A percentile compares a stretch with the other conserved stretches of the same genome.
Evolutionary conservation across 2,797 vertebrate genomes (phyloP).

Genomic region (Falco cherrug): DNA sequence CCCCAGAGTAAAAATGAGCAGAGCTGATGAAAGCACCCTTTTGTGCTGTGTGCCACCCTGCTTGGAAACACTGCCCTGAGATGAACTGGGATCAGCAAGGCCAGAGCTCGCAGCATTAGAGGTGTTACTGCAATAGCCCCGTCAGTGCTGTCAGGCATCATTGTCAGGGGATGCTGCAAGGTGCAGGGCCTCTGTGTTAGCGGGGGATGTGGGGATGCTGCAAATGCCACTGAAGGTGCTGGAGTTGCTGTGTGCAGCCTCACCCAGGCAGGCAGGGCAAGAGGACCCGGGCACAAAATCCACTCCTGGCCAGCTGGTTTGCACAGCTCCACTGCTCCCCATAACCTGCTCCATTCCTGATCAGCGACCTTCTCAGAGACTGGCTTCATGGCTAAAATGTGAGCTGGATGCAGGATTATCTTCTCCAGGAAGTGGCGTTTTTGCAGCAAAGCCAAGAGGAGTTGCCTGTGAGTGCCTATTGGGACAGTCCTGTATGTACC

Average conservation of each 20-base stretch:
- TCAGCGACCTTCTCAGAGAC: accelerated
- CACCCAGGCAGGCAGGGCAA: background rate
- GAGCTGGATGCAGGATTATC: background rate
- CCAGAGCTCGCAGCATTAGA: accelerated
- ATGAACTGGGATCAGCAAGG: background rate
- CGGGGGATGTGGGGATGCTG: background rate
- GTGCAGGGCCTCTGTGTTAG: background rate
- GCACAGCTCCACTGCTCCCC: background rate
- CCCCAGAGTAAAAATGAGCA: background rate
- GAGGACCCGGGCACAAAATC: background rate
- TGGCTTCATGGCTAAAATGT: accelerated
- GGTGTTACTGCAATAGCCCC: background rate
- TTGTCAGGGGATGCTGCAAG: background rate
- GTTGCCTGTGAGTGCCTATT: background rate
- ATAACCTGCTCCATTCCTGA: background rate
- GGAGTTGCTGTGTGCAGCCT: background rate
- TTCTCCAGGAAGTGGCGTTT: background rate
- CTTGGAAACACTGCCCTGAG: background rate
- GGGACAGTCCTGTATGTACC: background rate
- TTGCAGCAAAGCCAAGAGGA: background rate
- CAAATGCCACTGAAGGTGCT: background rate
- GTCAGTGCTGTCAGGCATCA: accelerated
- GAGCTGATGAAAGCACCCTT: background rate
- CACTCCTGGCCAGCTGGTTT: background rate
- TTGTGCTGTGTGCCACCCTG: background rate